Conservation (phyloP, 2,888 invertebrate genomes). For the Cloeon dipterum region DNA sequence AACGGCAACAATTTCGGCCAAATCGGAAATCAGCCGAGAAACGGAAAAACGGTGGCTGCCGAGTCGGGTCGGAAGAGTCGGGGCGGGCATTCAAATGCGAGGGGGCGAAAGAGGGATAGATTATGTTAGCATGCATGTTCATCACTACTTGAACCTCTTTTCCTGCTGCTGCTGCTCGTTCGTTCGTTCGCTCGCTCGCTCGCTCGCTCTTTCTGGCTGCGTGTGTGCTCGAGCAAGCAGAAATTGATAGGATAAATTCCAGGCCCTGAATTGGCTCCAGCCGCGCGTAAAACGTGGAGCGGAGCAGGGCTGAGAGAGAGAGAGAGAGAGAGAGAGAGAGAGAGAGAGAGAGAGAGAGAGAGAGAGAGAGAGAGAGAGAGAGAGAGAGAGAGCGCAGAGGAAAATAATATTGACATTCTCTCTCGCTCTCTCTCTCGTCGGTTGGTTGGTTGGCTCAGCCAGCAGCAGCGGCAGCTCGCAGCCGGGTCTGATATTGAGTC, state of each 20-base stretch:
- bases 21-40: too few relatives aligned
- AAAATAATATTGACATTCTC: background rate
- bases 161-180: background rate
- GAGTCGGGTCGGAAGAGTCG: too few relatives aligned
- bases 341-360: background rate
- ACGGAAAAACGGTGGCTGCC: too few relatives aligned
- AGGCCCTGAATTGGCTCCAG: conserved; percentile 32
- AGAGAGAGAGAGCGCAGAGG: too few relatives aligned
- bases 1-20: too few relatives aligned
- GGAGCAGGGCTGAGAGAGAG: conserved; percentile 2
- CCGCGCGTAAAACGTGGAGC: conserved; percentile 18
- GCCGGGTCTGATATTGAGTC: too few relatives aligned
- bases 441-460: too few relatives aligned
- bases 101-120: background rate
- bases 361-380: background rate
- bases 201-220: background rate
- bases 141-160: background rate
- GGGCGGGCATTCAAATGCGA: too few relatives aligned
- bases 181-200: background rate
- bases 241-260: conserved; percentile 39
- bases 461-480: too few relatives aligned
- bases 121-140: background rate
- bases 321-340: background rate
- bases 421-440: background rate
- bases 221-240: conserved; percentile 25